These are phyloP conservation scores for Dryococelus australis DNA, from an alignment of 2,888 invertebrate species.

Conservation along the genomic window DNA sequence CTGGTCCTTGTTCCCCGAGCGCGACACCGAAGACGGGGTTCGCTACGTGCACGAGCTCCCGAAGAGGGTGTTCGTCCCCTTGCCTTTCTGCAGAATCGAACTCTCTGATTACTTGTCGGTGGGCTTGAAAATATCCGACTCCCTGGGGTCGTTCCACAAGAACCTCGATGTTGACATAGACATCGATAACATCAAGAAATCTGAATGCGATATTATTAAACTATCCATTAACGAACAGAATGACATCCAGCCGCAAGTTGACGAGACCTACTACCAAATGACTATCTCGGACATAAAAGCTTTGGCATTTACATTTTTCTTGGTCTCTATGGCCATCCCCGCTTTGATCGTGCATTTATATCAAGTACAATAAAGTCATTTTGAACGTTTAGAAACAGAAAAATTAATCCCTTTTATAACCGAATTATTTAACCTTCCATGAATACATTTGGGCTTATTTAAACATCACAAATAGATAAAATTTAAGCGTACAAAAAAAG, in stretches of 20 bases:
- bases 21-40: neutral
- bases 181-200: neutral
- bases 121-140: neutral
- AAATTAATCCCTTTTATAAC: too few relatives aligned
- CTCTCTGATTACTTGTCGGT: neutral
- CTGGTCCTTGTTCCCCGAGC: constrained; percentile 88
- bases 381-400: too few relatives aligned
- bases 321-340: neutral
- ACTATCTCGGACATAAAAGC: neutral
- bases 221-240: neutral
- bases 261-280: neutral
- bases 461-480: too few relatives aligned
- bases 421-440: too few relatives aligned
- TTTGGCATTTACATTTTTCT: neutral
- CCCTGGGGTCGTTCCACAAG: neutral
- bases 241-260: neutral
- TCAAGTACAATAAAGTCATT: too few relatives aligned
- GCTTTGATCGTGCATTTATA: neutral
- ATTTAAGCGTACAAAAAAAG: too few relatives aligned
- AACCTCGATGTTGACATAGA: neutral
- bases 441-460: too few relatives aligned
- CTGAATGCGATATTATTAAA: neutral
- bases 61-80: neutral
- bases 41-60: neutral
- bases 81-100: neutral